Evolutionary conservation across 2,888 invertebrate genomes (phyloP).

Genomic region (Diloba caeruleocephala): DNA sequence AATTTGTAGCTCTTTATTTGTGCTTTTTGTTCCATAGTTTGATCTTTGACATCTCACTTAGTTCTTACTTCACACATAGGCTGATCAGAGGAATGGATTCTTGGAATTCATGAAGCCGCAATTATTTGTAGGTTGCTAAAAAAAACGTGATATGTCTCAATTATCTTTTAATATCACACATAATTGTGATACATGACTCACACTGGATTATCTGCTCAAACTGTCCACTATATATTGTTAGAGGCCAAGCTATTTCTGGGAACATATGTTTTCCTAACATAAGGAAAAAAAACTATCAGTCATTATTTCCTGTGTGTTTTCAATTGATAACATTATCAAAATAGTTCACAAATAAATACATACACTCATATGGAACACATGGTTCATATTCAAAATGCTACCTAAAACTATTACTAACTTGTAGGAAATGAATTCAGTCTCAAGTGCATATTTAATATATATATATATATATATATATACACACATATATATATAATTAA

Average conservation of each 20-base stretch:
- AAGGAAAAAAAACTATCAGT: slow-evolving; percentile 52
- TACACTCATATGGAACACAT: not conserved
- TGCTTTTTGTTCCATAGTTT: slow-evolving; percentile 81
- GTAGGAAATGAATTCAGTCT: not conserved
- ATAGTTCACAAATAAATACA: slow-evolving; percentile 22
- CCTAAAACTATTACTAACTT: not conserved
- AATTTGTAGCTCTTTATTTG: slow-evolving; percentile 84
- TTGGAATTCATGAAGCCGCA: slow-evolving; percentile 80
- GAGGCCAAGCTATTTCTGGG: slow-evolving; percentile 23
- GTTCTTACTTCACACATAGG: slow-evolving; percentile 54
- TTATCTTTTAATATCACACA: slow-evolving; percentile 46
- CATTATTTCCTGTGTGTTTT: slow-evolving; percentile 59
- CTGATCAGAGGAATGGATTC: slow-evolving; percentile 84
- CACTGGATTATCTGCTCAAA: slow-evolving; percentile 15
- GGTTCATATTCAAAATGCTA: not conserved
- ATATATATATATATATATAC: too few species aligned
- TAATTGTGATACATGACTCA: slow-evolving; percentile 32
- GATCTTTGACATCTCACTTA: slow-evolving; percentile 74
- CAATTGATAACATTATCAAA: slow-evolving; percentile 49
- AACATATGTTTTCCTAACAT: slow-evolving; percentile 15
- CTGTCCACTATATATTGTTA: slow-evolving; percentile 3
- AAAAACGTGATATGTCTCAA: slow-evolving; percentile 58
- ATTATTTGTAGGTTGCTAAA: slow-evolving; percentile 78
- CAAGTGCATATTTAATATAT: too few species aligned
- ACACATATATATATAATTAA: not conserved